Base-by-base conservation (phyloP, 2,888 invertebrate species). In the Tenodera sinensis region DNA sequence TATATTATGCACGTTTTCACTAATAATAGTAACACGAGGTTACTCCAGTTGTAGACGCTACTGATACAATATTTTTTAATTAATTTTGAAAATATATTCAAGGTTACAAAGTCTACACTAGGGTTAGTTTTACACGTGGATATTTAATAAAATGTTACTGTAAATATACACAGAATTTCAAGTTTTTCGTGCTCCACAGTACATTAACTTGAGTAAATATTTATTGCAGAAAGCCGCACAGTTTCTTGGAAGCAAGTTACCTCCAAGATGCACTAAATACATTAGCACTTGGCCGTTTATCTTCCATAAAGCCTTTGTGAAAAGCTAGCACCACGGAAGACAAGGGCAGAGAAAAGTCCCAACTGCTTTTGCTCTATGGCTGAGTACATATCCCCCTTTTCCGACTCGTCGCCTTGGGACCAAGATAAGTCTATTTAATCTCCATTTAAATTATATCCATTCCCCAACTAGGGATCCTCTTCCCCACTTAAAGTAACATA, bases 391-490 rank as follows among this genome's bases (percentile, higher is more conserved):
- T 71, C 54, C 85, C 47, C 87, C 54, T 83, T 83, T 83, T 85
- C 30, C 85, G 84, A 30, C n/a, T 83, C 88, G 71, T 85, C 89
- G 88, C 89, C 88, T 28, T 47, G 89, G 86, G 89, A 89, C 85
- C 83, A 83, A 86, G 88, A 89, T 89, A 88, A 89, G 89, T 88
- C 89, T 89, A 89, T 89, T 88, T 89, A 89, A 88, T 89, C 88
- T 89, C 88, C 89, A 89, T 89, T 89, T 88, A 89, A 89, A 90
- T 90, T 90, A 90, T 90, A 89, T 88, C 87, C 85, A 85, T 89
- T 47, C 28, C 82, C 84, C 47, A 83, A 83, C 83, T 71, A 15
- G 54, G 54, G 54, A 71, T 71, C 54, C 20, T 71, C 54, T 71
- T 71, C 54, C 54, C 54, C 54, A 71, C 54, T 71, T 71, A 71